phyloP scores from a whole-genome alignment of 1,140 invertebrate species.

The Pseudomyrmex sp. region DNA sequence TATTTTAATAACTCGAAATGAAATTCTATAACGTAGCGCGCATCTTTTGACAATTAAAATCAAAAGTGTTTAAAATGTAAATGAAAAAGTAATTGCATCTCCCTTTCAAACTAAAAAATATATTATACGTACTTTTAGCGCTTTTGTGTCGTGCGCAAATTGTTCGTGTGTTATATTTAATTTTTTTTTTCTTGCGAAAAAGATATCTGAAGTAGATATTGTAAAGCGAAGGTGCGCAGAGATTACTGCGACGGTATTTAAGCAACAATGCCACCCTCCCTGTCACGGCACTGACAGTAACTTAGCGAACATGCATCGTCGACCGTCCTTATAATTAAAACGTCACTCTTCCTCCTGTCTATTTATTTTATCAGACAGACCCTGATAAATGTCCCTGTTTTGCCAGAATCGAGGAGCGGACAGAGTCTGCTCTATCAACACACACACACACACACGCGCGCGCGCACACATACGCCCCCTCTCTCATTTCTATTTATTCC shows the following conservation, averaged over 20 bases:
- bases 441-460: no score
- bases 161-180: not conserved
- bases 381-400: constrained; percentile 78
- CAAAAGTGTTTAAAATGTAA: no score
- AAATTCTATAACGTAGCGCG: no score
- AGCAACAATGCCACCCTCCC: not conserved
- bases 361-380: constrained; percentile 75
- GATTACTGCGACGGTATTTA: constrained; percentile 20
- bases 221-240: not conserved
- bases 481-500: constrained; percentile 28
- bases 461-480: not conserved
- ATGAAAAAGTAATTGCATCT: not conserved
- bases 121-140: not conserved
- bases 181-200: not conserved
- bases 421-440: constrained; percentile 32
- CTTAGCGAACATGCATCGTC: constrained; percentile 39
- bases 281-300: constrained; percentile 22
- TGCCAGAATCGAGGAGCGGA: constrained; percentile 60
- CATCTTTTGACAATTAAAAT: no score
- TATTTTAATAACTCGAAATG: no score
- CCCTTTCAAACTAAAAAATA: not conserved
- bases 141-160: not conserved
- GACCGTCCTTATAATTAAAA: constrained; percentile 66
- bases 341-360: constrained; percentile 62
- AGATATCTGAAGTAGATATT: not conserved